phyloP scores from a whole-genome alignment of 2,888 invertebrate species.

The Ptycholaimellus sp. region DNA sequence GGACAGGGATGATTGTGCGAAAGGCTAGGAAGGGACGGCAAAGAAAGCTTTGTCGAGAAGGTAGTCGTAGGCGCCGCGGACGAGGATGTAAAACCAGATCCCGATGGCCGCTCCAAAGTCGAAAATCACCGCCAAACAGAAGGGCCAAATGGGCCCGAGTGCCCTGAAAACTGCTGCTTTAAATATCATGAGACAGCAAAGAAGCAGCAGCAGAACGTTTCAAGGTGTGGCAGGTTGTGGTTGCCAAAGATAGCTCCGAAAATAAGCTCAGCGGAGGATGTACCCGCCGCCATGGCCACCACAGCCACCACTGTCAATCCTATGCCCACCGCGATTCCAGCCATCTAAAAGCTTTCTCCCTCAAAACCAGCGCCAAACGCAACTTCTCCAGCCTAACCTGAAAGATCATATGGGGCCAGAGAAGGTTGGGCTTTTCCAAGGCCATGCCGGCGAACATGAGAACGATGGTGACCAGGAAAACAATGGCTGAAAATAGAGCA shows the following conservation, averaged over 20 bases:
- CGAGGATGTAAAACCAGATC: conserved; percentile 7
- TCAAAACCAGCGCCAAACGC: no score
- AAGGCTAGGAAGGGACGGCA: no score
- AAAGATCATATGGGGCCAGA: conserved; percentile 5
- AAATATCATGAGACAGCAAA: not conserved
- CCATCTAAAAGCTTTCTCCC: no score
- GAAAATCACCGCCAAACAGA: conserved; percentile 6
- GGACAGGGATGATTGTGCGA: no score
- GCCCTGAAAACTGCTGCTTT: not conserved
- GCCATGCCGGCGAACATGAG: not conserved
- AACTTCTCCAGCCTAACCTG: no score
- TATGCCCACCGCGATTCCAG: no score
- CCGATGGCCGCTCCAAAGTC: conserved; percentile 6
- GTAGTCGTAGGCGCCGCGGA: conserved; percentile 6
- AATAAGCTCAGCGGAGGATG: not conserved
- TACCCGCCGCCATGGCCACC: conserved; percentile 3
- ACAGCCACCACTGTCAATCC: conserved; percentile 3
- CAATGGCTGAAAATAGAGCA: no score
- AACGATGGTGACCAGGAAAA: not conserved
- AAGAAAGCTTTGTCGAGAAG: conserved; percentile 5
- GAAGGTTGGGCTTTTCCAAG: not conserved
- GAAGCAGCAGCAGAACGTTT: not conserved
- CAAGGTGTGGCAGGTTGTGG: not conserved
- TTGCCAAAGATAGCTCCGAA: conserved; percentile 4
- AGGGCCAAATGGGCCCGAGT: conserved; percentile 8